phyloP scores from a whole-genome alignment of 2,888 invertebrate species.

The Stomorhina lunata region DNA sequence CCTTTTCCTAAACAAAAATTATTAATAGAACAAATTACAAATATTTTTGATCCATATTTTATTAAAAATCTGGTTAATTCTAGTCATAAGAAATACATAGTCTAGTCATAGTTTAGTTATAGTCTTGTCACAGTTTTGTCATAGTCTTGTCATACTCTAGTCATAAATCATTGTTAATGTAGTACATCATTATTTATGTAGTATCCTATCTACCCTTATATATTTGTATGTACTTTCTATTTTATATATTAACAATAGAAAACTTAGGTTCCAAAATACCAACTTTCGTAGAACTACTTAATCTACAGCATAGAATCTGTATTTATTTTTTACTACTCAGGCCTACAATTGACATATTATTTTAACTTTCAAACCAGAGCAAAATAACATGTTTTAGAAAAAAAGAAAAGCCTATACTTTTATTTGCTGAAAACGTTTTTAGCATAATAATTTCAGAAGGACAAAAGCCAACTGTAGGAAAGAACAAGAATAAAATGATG shows the following conservation, averaged over 20 bases:
- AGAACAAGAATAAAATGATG: background rate
- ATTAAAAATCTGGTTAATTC: no score
- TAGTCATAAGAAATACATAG: no score
- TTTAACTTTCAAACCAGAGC: conserved; percentile 16
- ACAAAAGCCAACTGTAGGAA: background rate
- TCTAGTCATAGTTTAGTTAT: no score
- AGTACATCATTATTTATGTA: no score
- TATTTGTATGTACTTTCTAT: background rate
- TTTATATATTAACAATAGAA: background rate
- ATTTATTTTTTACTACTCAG: background rate
- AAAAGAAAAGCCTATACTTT: background rate
- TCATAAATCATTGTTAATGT: no score
- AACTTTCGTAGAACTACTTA: background rate
- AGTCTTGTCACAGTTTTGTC: no score
- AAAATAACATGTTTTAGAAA: background rate
- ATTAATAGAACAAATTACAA: background rate
- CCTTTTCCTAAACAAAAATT: background rate
- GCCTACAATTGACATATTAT: conserved; percentile 43
- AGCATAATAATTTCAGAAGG: conserved; percentile 33
- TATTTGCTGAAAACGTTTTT: conserved; percentile 18
- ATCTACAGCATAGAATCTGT: conserved; percentile 21
- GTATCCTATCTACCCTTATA: no score
- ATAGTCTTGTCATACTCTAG: no score
- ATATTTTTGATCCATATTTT: background rate
- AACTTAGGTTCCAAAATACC: conserved; percentile 12